Conservation (phyloP, 2,888 invertebrate species). For the Epiperipatus broadwayi region DNA sequence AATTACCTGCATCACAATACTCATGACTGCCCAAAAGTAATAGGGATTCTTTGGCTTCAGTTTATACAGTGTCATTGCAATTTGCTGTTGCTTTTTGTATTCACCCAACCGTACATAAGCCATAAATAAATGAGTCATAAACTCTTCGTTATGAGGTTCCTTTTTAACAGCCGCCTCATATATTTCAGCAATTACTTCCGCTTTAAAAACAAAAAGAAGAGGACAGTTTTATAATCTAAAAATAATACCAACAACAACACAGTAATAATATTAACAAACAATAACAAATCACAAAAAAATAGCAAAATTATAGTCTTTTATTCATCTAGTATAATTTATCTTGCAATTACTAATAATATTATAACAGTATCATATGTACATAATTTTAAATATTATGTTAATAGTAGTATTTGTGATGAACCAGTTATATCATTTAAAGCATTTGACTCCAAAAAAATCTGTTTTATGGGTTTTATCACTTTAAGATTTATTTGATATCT, state of each 20-base stretch:
- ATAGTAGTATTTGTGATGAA: no score
- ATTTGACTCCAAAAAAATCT: no score
- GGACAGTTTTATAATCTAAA: background rate
- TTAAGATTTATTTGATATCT: no score
- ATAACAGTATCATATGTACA: no score
- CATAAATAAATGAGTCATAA: slow-evolving; percentile 84
- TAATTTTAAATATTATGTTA: no score
- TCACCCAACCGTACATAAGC: slow-evolving; percentile 75
- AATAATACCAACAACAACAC: background rate
- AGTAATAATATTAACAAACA: background rate
- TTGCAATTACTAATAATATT: no score
- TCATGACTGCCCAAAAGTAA: slow-evolving; percentile 96
- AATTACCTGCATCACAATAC: slow-evolving; percentile 70
- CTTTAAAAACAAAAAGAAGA: slow-evolving; percentile 34
- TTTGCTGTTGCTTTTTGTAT: slow-evolving; percentile 69
- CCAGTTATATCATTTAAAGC: no score
- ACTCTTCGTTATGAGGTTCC: slow-evolving; percentile 71
- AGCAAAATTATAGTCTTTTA: slow-evolving; percentile 3
- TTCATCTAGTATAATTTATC: no score
- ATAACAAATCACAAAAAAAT: no score
- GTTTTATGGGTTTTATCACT: no score
- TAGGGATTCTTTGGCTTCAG: slow-evolving; percentile 81
- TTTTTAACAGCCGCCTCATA: slow-evolving; percentile 72
- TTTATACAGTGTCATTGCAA: slow-evolving; percentile 75
- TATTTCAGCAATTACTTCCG: slow-evolving; percentile 64